Base-by-base conservation (phyloP, 1,140 invertebrate genomes). In the Prorops nasuta region DNA sequence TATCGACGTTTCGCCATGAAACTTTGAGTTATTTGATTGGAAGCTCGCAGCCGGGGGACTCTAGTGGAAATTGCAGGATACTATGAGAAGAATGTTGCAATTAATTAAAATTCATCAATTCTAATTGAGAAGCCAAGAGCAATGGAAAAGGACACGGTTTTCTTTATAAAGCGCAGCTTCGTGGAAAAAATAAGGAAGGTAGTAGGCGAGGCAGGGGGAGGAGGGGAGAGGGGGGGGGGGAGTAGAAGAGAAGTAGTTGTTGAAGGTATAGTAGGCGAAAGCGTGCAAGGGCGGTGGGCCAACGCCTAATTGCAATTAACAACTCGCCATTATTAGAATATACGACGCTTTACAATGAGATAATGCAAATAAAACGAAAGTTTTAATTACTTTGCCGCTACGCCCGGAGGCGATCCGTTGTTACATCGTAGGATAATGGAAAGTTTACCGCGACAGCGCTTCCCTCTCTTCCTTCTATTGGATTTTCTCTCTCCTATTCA, bases 331-430 rank as follows among this genome's bases (percentile, higher is more conserved):
- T 74, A 74, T 76, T 74, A 76, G 69, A 74, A 74, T 74, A 74
- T 72, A 74, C 72, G 69, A 69, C 67, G 69, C 69, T 62, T 72
- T 68, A 68, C 71, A 74, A 74, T 74, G 72, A 74, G 71, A 72
- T 74, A 74, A 76, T 72, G 72, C 71, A 74, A 76, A 74, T 74
- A 76, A 76, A 73, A 76, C 63, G 71, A 74, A 76, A 74, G 71
- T 76, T 76, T 76, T 76, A 74, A 74, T 76, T 74, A 73, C 72
- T 76, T 76, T 72, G 64, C 69, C 56, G 58, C 61, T 72, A 64
- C 58, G 62, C 65, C 68, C 64, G 51, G 43, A 61, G 64, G 63
- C 66, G 60, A 63, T 58, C 58, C 64, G 69, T 72, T 70, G 64
- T 66, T 67, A 66, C 70, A 69, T 68, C 61, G 63, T 60, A 58